Percentiles rank a stretch among this genome's conserved stretches.
Evolutionary conservation across 2,113 vertebrate genomes (phyloP).

Genomic region (Pagrus major): DNA sequence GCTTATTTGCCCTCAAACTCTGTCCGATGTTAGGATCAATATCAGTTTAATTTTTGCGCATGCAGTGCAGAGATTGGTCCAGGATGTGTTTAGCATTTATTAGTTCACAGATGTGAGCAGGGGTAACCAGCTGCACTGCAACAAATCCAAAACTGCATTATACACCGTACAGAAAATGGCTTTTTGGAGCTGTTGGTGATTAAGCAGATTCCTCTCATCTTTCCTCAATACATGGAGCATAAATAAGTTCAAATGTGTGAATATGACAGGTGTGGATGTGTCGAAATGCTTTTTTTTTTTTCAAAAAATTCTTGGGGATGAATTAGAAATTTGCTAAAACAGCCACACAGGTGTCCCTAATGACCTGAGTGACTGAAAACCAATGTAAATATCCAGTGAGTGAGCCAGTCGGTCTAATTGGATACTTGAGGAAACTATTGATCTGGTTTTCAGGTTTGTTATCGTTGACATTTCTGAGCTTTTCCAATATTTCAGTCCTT

Average conservation of each 20-base stretch:
- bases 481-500: constrained; percentile 15
- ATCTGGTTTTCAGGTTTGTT: constrained; percentile 33
- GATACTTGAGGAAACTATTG: constrained; percentile 38
- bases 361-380: constrained; percentile 7
- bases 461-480: not conserved
- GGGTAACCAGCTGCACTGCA: not conserved
- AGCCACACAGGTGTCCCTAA: constrained; percentile 9
- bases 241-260: too few relatives aligned
- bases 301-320: not conserved
- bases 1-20: not conserved
- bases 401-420: constrained; percentile 26
- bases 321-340: constrained; percentile 5
- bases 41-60: not conserved
- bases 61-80: not conserved
- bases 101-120: not conserved
- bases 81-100: not conserved
- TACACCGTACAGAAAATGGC: too few relatives aligned
- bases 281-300: too few relatives aligned
- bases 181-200: not conserved
- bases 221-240: not conserved
- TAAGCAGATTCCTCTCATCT: not conserved
- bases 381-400: constrained; percentile 22
- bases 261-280: too few relatives aligned
- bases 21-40: not conserved
- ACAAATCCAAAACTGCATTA: not conserved